Evolutionary conservation across 2,797 vertebrate genomes (phyloP).

Genomic region (Lerista edwardsae): DNA sequence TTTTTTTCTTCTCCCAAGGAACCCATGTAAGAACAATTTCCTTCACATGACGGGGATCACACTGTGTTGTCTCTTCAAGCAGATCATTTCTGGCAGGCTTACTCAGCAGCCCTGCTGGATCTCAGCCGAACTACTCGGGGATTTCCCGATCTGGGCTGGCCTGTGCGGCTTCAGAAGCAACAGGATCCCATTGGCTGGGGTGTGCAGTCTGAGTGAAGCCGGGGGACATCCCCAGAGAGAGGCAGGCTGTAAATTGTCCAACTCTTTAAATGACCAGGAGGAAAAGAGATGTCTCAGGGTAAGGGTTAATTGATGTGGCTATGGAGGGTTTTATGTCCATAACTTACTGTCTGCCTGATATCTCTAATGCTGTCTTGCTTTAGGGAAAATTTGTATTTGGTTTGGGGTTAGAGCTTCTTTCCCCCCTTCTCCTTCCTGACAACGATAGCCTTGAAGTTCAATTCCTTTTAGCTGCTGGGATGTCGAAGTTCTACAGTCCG

Average conservation of each 20-base stretch:
- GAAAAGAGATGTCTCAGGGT: constrained; percentile 68
- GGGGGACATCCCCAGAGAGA: constrained; percentile 78
- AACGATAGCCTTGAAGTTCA: constrained; percentile 61
- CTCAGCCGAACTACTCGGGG: constrained; percentile 21
- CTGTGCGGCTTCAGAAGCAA: constrained; percentile 49
- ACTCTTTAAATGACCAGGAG: constrained; percentile 70
- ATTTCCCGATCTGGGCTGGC: constrained; percentile 49
- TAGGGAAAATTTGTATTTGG: constrained; percentile 65
- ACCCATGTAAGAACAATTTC: neutral
- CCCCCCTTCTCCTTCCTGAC: constrained; percentile 39
- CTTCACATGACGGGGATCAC: neutral
- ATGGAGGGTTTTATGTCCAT: constrained; percentile 79
- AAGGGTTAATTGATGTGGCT: constrained; percentile 76
- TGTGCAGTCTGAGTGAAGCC: constrained; percentile 67
- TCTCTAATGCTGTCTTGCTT: constrained; percentile 70
- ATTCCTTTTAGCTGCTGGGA: constrained; percentile 60
- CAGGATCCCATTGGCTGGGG: constrained; percentile 67
- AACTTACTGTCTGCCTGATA: constrained; percentile 79
- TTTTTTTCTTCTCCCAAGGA: too few species aligned
- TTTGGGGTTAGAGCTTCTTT: constrained; percentile 28
- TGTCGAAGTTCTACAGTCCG: constrained; percentile 61
- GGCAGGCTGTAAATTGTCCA: constrained; percentile 71
- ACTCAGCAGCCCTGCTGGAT: neutral
- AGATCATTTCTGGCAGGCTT: neutral
- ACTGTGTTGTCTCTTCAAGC: neutral